phyloP scores from a whole-genome alignment of 1,140 invertebrate species.

The Zeugodacus cucurbitae region DNA sequence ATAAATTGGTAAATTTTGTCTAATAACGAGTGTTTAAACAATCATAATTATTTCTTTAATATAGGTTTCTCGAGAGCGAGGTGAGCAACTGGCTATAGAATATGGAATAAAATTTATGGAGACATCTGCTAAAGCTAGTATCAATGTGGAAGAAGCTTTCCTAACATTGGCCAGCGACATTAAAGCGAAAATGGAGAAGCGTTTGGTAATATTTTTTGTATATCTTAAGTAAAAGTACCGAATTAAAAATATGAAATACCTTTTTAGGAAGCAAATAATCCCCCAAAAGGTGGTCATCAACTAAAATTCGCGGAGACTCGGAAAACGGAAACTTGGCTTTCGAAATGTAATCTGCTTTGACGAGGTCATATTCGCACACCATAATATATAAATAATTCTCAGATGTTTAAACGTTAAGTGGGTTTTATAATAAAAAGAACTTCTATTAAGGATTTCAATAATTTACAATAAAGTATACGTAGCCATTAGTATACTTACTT shows the following conservation, averaged over 20 bases:
- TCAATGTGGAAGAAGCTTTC: constrained; percentile 92
- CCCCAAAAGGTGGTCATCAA: constrained; percentile 81
- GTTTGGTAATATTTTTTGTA: constrained; percentile 78
- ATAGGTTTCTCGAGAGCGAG: constrained; percentile 75
- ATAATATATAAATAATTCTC: constrained; percentile 4
- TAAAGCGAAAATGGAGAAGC: constrained; percentile 95
- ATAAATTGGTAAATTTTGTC: too few relatives aligned
- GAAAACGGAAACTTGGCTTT: constrained; percentile 78
- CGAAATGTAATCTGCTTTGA: constrained; percentile 80
- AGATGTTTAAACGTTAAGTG: constrained; percentile 24
- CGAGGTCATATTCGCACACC: constrained; percentile 61
- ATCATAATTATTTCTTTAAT: constrained; percentile 16
- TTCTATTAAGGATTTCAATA: too few relatives aligned
- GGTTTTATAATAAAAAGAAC: constrained; percentile 22
- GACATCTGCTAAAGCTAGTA: constrained; percentile 90
- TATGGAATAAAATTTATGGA: constrained; percentile 96
- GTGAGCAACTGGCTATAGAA: constrained; percentile 85
- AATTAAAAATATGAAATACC: neutral
- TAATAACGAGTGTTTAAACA: too few relatives aligned
- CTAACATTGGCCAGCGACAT: constrained; percentile 93
- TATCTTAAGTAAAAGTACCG: neutral
- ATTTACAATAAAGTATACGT: too few relatives aligned
- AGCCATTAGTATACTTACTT: too few relatives aligned
- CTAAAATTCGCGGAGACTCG: constrained; percentile 74
- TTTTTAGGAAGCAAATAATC: constrained; percentile 80